Evolutionary conservation across 2,888 invertebrate genomes (phyloP), one percentile per base, ranked within the genome.

Genomic region (Troides oblongomaculatus): DNA sequence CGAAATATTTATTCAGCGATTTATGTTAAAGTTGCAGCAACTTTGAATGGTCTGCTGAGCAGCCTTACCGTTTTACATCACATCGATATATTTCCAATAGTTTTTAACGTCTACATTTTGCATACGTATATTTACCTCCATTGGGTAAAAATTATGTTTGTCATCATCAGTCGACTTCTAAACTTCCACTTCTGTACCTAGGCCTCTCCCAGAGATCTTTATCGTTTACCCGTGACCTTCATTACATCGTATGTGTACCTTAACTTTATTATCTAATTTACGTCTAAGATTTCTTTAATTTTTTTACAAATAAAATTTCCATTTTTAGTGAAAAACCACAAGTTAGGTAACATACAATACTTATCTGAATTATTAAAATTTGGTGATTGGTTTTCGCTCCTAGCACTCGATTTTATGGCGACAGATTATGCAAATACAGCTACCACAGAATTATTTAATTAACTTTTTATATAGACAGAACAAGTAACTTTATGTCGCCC

Each of bases 391-490:
- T 57, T 65, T 46, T 8, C 46, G 58, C 21, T 62, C 25, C 7
- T 57, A 36, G 63, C 60, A 63, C 58, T 70, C 50, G 69, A 69
- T 69, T 69, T 59, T 53, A 66, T 56, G 30, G 66, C 63, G 39
- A n/a, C 43, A 58, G 59, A 66, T 66, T 70, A 70, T 70, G 66
- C 56, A 66, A 70, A 70, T 70, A 25, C 3, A 39, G 5, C 60
- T 23, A 56, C 10, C 46, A 50, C 62, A 58, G 63, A 43, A 70
- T 60, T 50, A 23, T 63, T 63, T 70, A 66, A 70, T 66, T 66
- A 63, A 25, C 66, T 66, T 70, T 70, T 70, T 57, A 65, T 64
- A 69, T 62, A 70, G 39, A 59, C n/a, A 50, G 17, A 69, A 62
- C 70, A 39, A 59, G 66, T 62, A 66, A n/a, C 61, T n/a, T 60